Percentiles rank a stretch among this genome's conserved stretches.
phyloP scores from a whole-genome alignment of 2,797 vertebrate genomes.

The Arrhamphus sclerolepis region DNA sequence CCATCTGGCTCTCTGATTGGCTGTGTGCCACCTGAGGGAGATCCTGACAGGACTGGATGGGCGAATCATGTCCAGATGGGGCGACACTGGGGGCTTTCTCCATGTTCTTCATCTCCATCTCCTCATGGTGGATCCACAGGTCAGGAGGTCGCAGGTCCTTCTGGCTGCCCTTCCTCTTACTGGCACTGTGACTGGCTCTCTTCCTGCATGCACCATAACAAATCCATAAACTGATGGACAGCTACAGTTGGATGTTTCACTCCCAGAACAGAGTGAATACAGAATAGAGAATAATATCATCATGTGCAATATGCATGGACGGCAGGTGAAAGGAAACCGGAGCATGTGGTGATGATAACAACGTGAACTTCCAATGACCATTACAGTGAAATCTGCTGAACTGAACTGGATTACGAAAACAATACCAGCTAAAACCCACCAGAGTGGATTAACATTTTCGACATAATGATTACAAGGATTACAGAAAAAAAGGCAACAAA shows the following conservation, averaged over 20 bases:
- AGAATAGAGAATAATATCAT: no score
- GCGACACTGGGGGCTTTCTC: conserved; percentile 87
- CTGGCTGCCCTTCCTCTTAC: conserved; percentile 93
- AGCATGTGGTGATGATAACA: no score
- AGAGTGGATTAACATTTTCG: neutral
- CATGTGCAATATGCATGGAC: no score
- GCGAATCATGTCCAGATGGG: conserved; percentile 82
- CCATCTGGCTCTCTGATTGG: conserved; percentile 92
- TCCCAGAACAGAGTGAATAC: neutral
- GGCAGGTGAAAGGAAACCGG: neutral
- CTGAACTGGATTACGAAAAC: neutral
- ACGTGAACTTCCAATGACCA: neutral
- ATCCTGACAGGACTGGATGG: conserved; percentile 90
- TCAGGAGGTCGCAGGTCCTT: conserved; percentile 94
- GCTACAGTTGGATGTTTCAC: neutral
- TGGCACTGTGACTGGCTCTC: conserved; percentile 87
- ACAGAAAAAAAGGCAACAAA: neutral
- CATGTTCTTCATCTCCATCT: conserved; percentile 97
- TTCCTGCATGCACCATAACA: conserved; percentile 78
- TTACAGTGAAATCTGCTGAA: no score
- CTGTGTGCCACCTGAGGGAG: conserved; percentile 90
- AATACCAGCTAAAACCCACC: neutral
- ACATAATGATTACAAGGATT: neutral
- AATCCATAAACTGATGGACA: neutral
- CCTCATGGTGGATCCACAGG: conserved; percentile 97